Evolutionary conservation across 2,888 invertebrate genomes (phyloP).

Genomic region (Drosophila nr. perissopoda): DNA sequence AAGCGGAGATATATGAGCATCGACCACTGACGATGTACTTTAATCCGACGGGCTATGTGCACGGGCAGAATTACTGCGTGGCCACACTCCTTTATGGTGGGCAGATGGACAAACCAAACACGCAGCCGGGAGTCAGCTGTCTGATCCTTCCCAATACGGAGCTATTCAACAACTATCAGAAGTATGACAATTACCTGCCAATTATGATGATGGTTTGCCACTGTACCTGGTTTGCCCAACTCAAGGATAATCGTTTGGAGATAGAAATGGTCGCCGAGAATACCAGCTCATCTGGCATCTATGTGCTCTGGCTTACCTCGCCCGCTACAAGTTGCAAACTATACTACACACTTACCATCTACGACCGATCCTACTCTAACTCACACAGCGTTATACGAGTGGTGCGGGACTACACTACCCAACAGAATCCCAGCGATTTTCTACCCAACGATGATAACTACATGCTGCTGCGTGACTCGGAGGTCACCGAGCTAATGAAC

Average conservation of each 20-base stretch:
- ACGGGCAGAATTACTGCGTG: slow-evolving; percentile 18
- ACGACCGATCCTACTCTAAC: slow-evolving; percentile 31
- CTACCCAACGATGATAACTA: slow-evolving; percentile 40
- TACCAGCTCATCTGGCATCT: slow-evolving; percentile 23
- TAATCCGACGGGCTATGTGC: slow-evolving; percentile 20
- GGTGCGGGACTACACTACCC: slow-evolving; percentile 30
- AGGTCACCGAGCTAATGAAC: slow-evolving; percentile 23
- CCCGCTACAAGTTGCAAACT: slow-evolving; percentile 32
- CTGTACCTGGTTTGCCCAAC: slow-evolving; percentile 45
- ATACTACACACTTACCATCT: slow-evolving; percentile 50
- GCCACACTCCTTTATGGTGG: slow-evolving; percentile 48
- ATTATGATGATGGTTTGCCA: slow-evolving; percentile 55
- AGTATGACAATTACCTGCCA: slow-evolving; percentile 38
- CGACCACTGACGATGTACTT: slow-evolving; percentile 29
- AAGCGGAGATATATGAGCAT: slow-evolving; percentile 29
- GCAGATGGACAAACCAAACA: not conserved
- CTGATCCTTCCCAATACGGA: slow-evolving; percentile 42
- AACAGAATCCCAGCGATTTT: slow-evolving; percentile 54
- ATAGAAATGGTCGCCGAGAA: slow-evolving; percentile 12
- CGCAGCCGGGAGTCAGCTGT: slow-evolving; percentile 27
- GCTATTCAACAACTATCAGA: slow-evolving; percentile 13
- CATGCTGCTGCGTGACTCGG: slow-evolving; percentile 48
- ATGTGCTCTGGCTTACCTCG: slow-evolving; percentile 52
- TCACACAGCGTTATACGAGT: slow-evolving; percentile 41
- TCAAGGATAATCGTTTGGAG: slow-evolving; percentile 35